Conservation (phyloP, 2,113 vertebrate genomes). For the Chrysemys picta region DNA sequence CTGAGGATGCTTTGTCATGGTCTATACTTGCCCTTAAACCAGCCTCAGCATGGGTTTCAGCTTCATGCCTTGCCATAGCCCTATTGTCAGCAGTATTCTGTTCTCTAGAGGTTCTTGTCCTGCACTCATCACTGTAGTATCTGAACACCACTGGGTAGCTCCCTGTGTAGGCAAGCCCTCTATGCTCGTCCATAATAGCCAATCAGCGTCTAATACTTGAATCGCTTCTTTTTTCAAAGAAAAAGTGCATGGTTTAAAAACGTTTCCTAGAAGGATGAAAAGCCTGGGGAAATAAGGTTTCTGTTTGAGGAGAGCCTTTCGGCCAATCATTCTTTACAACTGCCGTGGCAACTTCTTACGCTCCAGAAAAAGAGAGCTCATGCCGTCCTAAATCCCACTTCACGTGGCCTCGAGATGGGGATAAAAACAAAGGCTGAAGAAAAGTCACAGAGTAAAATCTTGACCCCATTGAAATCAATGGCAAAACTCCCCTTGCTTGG, state of each 20-base stretch:
- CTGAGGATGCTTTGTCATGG: neutral
- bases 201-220: neutral
- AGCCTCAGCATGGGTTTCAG: neutral
- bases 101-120: too few species aligned
- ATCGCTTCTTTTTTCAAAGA: neutral
- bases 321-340: neutral
- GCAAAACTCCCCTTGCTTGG: neutral
- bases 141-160: neutral
- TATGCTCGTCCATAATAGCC: neutral
- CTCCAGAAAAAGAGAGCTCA: neutral
- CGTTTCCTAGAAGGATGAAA: neutral
- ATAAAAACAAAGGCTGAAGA: neutral
- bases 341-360: neutral
- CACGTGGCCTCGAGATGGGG: neutral
- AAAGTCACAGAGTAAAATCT: neutral
- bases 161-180: neutral
- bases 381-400: neutral
- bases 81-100: neutral
- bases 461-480: neutral
- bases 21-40: neutral
- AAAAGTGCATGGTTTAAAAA: neutral
- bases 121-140: neutral
- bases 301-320: neutral
- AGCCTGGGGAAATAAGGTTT: neutral
- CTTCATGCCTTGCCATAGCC: accelerated